Base-by-base conservation (phyloP, 2,888 invertebrate genomes). In the Caenorhabditis sp. region DNA sequence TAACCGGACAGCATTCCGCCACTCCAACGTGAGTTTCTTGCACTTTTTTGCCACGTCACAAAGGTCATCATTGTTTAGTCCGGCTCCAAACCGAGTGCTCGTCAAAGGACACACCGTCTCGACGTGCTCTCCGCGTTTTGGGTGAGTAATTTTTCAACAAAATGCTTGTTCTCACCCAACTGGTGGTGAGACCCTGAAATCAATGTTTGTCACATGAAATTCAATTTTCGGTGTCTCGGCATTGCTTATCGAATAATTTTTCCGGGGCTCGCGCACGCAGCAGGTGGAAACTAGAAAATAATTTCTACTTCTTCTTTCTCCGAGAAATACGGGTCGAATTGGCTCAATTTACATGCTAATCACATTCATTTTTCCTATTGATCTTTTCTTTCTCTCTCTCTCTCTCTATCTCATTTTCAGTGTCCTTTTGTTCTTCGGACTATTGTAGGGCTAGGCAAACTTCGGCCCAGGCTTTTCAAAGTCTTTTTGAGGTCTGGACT, bases 51-150 rank as follows among this genome's bases (percentile, higher is more conserved):
- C 15, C 41, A 45, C 11, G 13, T 48, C 11, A 48, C 11, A 24
- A 24, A 8, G 24, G 24, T 13, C n/a, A 13, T 27, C 11, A 6
- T 55, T n/a, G 27, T 58, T 13, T 30, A 66, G 45, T 13, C 46
- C 52, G 2, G 11, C 56, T 5, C 55, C 62, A 30, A 82, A 74
- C 20, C 77, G 83, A 41, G 77, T 74, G n/a, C 81, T 85, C 13
- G 80, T 79, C 46, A 85, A 85, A 71, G 85, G 84, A 13, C 83
- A 82, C 52, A 85, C 85, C 13, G 80, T 85, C 24, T 74, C 78
- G 2, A 78, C 74, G 6, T 76, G 76, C 20, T 58, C 72, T 15
- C 80, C 78, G 1, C 48, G 75, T 3, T 61, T 68, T 32, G 76
- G 78, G 78, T 80, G 17, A 46, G 74, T 59, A 5, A 46, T 1